phyloP scores from a whole-genome alignment of 2,888 invertebrate species.

The Hirtodrosophila alboralis region DNA sequence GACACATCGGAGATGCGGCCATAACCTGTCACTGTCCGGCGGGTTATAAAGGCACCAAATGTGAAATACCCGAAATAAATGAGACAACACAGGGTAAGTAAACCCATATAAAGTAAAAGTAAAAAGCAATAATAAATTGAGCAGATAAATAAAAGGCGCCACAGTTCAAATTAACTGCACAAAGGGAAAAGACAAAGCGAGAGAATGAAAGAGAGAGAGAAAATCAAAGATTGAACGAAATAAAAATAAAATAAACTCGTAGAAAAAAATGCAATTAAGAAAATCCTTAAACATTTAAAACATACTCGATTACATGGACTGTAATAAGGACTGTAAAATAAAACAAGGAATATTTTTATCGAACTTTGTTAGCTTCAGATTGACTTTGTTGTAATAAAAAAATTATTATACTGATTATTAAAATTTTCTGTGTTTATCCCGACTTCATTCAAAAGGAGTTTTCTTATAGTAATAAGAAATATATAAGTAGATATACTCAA shows the following conservation, averaged over 20 bases:
- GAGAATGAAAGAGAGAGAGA: conserved; percentile 24
- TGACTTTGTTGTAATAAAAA: too few relatives aligned
- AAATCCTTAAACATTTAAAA: conserved; percentile 78
- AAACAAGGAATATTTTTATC: too few relatives aligned
- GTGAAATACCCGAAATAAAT: conserved; percentile 86
- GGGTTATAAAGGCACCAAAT: conserved; percentile 89
- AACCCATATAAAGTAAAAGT: conserved; percentile 21
- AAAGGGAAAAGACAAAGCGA: conserved; percentile 16
- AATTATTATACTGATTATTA: too few relatives aligned
- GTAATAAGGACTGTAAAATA: too few relatives aligned
- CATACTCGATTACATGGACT: too few relatives aligned
- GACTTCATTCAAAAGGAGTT: too few relatives aligned
- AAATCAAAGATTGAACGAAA: too few relatives aligned
- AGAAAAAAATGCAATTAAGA: conserved; percentile 81
- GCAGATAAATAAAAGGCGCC: conserved; percentile 8
- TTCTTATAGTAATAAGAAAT: too few relatives aligned
- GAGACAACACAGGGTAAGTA: conserved; percentile 82
- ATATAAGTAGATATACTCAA: too few relatives aligned
- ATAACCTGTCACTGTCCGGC: conserved; percentile 89
- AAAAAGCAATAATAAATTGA: conserved; percentile 43
- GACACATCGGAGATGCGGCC: conserved; percentile 91
- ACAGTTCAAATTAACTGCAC: conserved; percentile 7
- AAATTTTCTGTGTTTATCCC: too few relatives aligned
- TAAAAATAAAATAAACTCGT: too few relatives aligned
- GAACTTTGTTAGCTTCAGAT: too few relatives aligned